Conservation (phyloP, 2,797 vertebrate genomes). For the Oreonectes daqikongensis region DNA sequence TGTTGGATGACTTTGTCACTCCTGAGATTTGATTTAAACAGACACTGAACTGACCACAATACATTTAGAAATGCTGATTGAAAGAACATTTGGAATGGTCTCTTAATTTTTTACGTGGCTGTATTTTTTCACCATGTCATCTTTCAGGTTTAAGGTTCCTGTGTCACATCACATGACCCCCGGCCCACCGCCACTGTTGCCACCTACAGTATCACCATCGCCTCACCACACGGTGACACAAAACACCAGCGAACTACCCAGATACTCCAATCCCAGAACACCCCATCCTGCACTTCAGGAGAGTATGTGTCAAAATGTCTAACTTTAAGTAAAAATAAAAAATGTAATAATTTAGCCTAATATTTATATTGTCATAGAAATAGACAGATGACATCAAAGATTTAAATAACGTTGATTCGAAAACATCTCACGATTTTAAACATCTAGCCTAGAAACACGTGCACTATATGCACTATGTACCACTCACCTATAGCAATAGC, state of each 20-base stretch:
- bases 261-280: constrained; percentile 56
- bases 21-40: no score
- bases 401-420: not conserved
- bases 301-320: constrained; percentile 30
- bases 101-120: no score
- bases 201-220: constrained; percentile 61
- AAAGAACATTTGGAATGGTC: no score
- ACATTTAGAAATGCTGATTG: no score
- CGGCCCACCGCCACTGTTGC: constrained; percentile 55
- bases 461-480: not conserved
- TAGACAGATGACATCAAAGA: no score
- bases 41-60: no score
- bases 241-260: constrained; percentile 33
- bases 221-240: constrained; percentile 63
- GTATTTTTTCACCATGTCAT: not conserved
- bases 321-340: no score
- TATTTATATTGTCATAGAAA: no score
- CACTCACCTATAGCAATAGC: not conserved
- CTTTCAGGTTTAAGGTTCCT: constrained; percentile 71
- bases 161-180: constrained; percentile 65
- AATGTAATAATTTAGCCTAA: no score
- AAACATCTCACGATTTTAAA: not conserved
- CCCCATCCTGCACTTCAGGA: constrained; percentile 34
- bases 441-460: not conserved
- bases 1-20: no score